Conservation (phyloP, 1,140 invertebrate species). For the Maniola jurtina region DNA sequence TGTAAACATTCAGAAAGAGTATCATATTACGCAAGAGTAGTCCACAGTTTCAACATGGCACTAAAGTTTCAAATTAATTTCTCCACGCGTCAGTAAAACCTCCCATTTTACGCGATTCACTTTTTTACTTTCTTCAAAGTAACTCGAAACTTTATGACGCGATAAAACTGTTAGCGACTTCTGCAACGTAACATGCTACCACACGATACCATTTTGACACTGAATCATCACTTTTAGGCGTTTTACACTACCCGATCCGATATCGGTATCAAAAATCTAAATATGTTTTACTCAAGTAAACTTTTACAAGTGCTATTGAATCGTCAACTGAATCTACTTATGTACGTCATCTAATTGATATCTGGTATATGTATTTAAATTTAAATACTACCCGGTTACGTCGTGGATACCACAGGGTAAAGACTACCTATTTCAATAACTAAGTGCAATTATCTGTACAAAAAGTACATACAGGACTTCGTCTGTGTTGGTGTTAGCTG, state of each 20-base stretch:
- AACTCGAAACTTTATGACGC: constrained; percentile 51
- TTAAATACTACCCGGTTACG: too few relatives aligned
- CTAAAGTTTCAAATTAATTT: constrained; percentile 68
- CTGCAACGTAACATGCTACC: constrained; percentile 19
- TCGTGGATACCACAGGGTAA: too few relatives aligned
- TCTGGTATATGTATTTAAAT: too few relatives aligned
- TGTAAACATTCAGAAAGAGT: constrained; percentile 47
- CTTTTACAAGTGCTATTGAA: too few relatives aligned
- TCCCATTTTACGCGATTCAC: constrained; percentile 56
- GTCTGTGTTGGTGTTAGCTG: too few relatives aligned
- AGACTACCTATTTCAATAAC: too few relatives aligned
- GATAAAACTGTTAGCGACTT: constrained; percentile 52
- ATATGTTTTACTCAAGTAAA: background rate
- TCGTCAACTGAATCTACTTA: too few relatives aligned
- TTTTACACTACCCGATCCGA: background rate
- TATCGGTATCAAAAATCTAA: background rate
- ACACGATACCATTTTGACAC: background rate
- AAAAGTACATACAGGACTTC: too few relatives aligned
- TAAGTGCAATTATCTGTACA: too few relatives aligned
- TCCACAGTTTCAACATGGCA: constrained; percentile 58
- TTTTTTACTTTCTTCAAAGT: constrained; percentile 59
- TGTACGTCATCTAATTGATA: too few relatives aligned
- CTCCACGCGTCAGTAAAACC: constrained; percentile 51
- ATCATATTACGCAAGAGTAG: constrained; percentile 49
- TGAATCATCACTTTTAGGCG: background rate